phyloP scores from a whole-genome alignment of 2,888 invertebrate genomes.

The Polymixis flavicincta region DNA sequence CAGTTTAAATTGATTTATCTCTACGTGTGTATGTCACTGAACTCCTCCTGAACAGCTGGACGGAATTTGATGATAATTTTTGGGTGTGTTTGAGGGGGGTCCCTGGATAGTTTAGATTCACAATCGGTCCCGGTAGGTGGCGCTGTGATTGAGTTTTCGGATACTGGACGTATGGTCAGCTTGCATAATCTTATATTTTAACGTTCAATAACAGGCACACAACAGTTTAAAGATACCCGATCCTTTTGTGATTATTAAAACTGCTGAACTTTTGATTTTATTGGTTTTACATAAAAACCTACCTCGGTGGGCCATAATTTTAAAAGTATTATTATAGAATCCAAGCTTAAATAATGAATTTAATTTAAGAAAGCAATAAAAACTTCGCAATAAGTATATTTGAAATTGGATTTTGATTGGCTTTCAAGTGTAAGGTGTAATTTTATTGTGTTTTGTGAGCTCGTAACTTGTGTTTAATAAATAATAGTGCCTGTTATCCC shows the following conservation, averaged over 20 bases:
- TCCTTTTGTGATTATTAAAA: not conserved
- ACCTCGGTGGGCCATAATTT: not conserved
- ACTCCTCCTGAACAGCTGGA: too few relatives aligned
- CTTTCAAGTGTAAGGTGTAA: constrained; percentile 12
- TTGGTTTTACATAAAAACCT: constrained; percentile 1
- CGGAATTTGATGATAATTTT: too few relatives aligned
- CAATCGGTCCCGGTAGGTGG: too few relatives aligned
- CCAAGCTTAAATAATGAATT: constrained; percentile 27
- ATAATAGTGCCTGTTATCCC: not conserved
- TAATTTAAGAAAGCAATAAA: constrained; percentile 42
- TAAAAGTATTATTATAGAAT: not conserved
- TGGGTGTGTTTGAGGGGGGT: too few relatives aligned
- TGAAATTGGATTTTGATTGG: constrained; percentile 47
- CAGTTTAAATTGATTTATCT: too few relatives aligned
- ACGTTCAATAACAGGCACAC: not conserved
- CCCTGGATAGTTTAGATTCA: too few relatives aligned
- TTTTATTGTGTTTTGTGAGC: constrained; percentile 8
- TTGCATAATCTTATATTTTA: not conserved
- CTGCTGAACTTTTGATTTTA: not conserved
- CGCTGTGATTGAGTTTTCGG: too few relatives aligned
- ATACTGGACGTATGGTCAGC: too few relatives aligned
- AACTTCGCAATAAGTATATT: constrained; percentile 9
- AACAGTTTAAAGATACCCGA: not conserved
- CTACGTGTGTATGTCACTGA: too few relatives aligned
- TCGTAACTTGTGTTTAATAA: constrained; percentile 18